A percentile compares a stretch with the other conserved stretches of the same genome.
phyloP scores from a whole-genome alignment of 2,888 invertebrate genomes.

The Limnephilus lunatus region DNA sequence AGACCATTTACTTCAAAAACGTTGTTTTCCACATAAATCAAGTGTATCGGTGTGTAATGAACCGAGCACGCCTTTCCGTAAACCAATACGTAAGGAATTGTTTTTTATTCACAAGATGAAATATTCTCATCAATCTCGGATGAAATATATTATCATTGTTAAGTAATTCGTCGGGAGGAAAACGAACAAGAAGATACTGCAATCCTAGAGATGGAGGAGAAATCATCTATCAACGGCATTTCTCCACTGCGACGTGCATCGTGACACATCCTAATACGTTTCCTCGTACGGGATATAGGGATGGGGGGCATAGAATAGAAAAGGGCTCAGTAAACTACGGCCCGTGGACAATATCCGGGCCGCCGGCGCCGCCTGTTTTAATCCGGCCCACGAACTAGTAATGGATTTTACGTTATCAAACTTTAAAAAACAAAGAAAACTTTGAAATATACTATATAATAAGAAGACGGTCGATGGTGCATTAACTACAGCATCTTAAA shows the following conservation, averaged over 20 bases:
- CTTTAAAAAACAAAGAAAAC: no score
- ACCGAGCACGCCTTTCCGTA: not conserved
- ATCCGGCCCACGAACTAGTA: no score
- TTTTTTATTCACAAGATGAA: slow-evolving; percentile 26
- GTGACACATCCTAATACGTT: slow-evolving; percentile 58
- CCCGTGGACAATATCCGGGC: no score
- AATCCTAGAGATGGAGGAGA: slow-evolving; percentile 51
- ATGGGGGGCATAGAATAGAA: not conserved
- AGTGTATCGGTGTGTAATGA: not conserved
- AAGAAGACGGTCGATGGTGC: no score
- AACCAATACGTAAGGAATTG: not conserved
- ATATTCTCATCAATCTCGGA: slow-evolving; percentile 41
- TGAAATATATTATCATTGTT: slow-evolving; percentile 45
- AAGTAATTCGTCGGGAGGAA: slow-evolving; percentile 31
- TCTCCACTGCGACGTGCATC: slow-evolving; percentile 46
- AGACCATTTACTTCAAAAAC: not conserved
- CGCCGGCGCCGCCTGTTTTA: no score
- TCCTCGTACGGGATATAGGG: slow-evolving; percentile 20
- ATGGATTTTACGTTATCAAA: no score
- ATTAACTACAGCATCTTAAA: no score
- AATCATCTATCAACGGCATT: slow-evolving; percentile 61
- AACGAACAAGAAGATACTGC: slow-evolving; percentile 39
- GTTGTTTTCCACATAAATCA: not conserved
- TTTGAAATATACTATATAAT: no score
- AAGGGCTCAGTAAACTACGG: no score